Conservation (phyloP, 2,113 vertebrate species). For the Asarcornis scutulata region DNA sequence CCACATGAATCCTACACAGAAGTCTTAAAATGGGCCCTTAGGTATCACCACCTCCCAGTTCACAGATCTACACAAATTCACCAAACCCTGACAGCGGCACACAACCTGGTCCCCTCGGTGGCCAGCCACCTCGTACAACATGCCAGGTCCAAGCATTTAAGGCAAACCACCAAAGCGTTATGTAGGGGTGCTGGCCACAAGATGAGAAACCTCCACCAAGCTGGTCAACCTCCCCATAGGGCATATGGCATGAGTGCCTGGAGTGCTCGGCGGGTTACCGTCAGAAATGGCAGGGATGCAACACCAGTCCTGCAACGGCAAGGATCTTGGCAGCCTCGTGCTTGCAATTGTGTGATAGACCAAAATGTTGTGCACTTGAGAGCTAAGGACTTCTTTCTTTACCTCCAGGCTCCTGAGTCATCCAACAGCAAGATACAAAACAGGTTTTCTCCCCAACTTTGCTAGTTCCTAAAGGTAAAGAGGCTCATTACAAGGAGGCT, state of each 20-base stretch:
- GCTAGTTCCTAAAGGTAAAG: slow-evolving; percentile 14
- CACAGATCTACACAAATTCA: not conserved
- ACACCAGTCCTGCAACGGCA: not conserved
- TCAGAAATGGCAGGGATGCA: not conserved
- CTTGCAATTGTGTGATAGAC: not conserved
- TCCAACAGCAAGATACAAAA: not conserved
- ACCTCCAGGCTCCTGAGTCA: not conserved
- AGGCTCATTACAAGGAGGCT: not conserved
- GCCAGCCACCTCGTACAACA: not conserved
- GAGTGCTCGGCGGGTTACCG: not conserved
- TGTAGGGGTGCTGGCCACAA: not conserved
- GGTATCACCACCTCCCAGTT: not conserved
- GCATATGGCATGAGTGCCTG: fast-evolving
- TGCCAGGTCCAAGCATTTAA: not conserved
- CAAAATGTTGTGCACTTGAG: not conserved
- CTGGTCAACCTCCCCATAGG: fast-evolving
- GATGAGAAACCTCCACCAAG: not conserved
- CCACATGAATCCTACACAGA: not conserved
- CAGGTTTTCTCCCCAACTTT: not conserved
- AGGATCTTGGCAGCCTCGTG: not conserved
- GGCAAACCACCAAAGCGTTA: not conserved
- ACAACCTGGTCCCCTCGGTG: not conserved
- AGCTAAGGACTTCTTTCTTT: not conserved
- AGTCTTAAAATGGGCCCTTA: not conserved
- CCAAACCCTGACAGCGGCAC: not conserved